Percentiles rank a stretch among this genome's conserved stretches.
phyloP scores from a whole-genome alignment of 2,797 vertebrate genomes.

The Arrhamphus sclerolepis region DNA sequence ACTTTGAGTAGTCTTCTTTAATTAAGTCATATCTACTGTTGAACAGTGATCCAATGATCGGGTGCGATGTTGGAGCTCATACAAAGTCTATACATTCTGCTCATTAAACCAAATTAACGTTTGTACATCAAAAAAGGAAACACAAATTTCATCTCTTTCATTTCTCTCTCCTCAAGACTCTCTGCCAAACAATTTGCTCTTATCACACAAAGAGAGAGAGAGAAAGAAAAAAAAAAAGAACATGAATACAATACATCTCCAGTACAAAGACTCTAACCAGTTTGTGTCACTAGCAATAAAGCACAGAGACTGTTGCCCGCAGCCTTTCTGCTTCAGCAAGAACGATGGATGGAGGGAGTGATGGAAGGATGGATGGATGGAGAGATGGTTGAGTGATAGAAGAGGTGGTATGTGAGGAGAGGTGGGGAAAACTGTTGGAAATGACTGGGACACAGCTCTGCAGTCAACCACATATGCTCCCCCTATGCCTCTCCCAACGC shows the following conservation, averaged over 20 bases:
- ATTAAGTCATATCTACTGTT: slow-evolving; percentile 56
- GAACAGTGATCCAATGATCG: slow-evolving; percentile 46
- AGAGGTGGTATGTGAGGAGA: slow-evolving; percentile 18
- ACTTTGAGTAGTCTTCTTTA: slow-evolving; percentile 57
- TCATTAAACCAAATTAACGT: slow-evolving; percentile 53
- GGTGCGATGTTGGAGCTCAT: slow-evolving; percentile 56
- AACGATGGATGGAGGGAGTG: slow-evolving; percentile 58
- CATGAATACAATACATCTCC: slow-evolving; percentile 50
- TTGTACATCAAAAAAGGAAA: slow-evolving; percentile 60
- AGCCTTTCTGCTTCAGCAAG: slow-evolving; percentile 31
- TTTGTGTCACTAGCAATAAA: slow-evolving; percentile 64
- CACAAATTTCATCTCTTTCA: slow-evolving; percentile 55
- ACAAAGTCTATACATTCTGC: slow-evolving; percentile 42
- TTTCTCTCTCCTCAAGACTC: slow-evolving; percentile 33
- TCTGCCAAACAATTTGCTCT: slow-evolving; percentile 47
- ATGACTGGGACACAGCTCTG: slow-evolving; percentile 34
- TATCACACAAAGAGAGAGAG: slow-evolving; percentile 16
- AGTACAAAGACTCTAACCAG: slow-evolving; percentile 58
- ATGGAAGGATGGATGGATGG: slow-evolving; percentile 23
- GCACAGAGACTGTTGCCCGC: slow-evolving; percentile 57
- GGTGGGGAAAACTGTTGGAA: slow-evolving; percentile 13
- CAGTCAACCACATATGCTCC: slow-evolving; percentile 59
- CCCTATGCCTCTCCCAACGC: slow-evolving; percentile 44
- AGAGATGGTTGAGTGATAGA: slow-evolving; percentile 48
- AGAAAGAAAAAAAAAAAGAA: slow-evolving; percentile 20